Evolutionary conservation across 2,888 invertebrate genomes (phyloP).

Genomic region (Drosophila melanosoma): DNA sequence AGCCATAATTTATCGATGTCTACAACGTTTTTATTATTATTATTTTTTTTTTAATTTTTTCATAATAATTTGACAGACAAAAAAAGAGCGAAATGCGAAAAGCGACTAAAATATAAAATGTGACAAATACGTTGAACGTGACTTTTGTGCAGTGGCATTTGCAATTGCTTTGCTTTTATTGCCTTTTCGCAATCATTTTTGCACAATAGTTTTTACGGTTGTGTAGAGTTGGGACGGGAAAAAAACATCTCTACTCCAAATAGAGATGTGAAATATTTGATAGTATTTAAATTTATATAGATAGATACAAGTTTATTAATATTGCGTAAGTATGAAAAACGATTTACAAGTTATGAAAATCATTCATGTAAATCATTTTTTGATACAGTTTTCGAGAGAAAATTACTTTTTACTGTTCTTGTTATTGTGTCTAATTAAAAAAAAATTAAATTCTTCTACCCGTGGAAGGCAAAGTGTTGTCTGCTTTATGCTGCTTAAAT

Average conservation of each 20-base stretch:
- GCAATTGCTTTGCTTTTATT: conserved; percentile 46
- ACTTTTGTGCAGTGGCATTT: conserved; percentile 47
- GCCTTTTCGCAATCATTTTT: conserved; percentile 42
- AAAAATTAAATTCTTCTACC: not conserved
- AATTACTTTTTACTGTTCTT: not conserved
- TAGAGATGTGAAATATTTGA: conserved; percentile 16
- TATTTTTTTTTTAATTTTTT: not conserved
- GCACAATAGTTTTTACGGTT: conserved; percentile 3
- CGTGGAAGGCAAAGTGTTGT: conserved; percentile 31
- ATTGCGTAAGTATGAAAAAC: not conserved
- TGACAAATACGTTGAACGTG: conserved; percentile 55
- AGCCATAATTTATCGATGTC: conserved; percentile 52
- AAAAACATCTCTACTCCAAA: not conserved
- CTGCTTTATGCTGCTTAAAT: conserved; percentile 35
- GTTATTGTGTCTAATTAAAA: conserved; percentile 10
- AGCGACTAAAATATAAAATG: conserved; percentile 17
- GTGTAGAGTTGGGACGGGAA: not conserved
- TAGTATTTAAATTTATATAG: not conserved
- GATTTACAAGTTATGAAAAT: not conserved
- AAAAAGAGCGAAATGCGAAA: conserved; percentile 18
- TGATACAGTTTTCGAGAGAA: not conserved
- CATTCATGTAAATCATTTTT: not conserved
- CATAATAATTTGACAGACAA: conserved; percentile 33
- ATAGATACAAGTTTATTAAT: not conserved
- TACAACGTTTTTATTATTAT: conserved; percentile 22